Evolutionary conservation across 2,797 vertebrate genomes (phyloP).

Genomic region (Loriculus beryllinus): DNA sequence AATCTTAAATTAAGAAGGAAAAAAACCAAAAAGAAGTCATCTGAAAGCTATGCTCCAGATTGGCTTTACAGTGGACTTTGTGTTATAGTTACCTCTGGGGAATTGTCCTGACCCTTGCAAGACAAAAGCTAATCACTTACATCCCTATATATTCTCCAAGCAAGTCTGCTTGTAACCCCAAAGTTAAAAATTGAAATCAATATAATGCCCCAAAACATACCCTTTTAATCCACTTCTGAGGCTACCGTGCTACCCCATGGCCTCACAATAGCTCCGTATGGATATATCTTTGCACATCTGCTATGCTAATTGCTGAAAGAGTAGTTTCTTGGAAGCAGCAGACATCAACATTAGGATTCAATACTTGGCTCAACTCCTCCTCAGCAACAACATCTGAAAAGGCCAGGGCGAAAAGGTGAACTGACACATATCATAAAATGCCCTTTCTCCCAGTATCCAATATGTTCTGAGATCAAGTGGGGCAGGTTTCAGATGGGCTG

Average conservation of each 20-base stretch:
- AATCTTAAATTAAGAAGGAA: background rate
- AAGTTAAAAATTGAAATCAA: background rate
- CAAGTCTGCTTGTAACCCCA: background rate
- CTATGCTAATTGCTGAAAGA: background rate
- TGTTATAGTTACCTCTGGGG: background rate
- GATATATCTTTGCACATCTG: background rate
- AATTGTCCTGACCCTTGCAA: background rate
- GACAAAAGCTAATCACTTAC: background rate
- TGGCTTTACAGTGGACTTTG: background rate
- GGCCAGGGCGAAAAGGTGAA: background rate
- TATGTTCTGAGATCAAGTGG: background rate
- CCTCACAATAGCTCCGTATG: background rate
- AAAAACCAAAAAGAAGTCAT: background rate
- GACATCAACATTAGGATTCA: background rate
- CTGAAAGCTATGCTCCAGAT: background rate
- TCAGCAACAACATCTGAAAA: background rate
- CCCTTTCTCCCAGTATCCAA: background rate
- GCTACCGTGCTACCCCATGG: background rate
- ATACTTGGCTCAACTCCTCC: background rate
- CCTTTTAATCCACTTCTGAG: background rate
- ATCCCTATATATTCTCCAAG: background rate
- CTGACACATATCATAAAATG: background rate
- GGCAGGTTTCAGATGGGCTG: background rate
- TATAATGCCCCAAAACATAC: background rate
- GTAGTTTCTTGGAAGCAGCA: background rate